Base-by-base conservation (phyloP, 2,888 invertebrate genomes). In the Lissocephala sabroskyi region DNA sequence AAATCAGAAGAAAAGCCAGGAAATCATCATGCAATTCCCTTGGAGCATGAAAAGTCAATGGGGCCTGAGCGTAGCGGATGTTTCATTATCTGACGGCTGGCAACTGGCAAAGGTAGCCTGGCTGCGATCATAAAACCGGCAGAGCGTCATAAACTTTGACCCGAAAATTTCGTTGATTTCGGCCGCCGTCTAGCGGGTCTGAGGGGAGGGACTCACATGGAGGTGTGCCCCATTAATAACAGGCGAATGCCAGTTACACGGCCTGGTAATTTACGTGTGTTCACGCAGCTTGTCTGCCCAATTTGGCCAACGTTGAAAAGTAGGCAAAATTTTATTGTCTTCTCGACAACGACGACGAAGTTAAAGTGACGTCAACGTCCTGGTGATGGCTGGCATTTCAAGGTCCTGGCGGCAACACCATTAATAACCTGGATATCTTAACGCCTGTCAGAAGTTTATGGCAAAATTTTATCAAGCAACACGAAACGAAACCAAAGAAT, bases 241-340 rank as follows among this genome's bases (percentile, higher is more conserved):
- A 14, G 26, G 6, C 40, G 26, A 23, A 28, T 13, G 23, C n/a
- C 11, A 16, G 35, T 2, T 14, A 35, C 2, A 10, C 9, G 16
- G 3, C 10, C 13, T 5, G 14, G 16, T 14, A 35, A 35, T 23
- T 43, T 29, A 39, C 6, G n/a, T 18, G 13, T 16, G 9, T 36
- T 17, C 33, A 45, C 33, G 28, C 37, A 41, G 37, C n/a, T 51
- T 51, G 61, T 44, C 49, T 44, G 43, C 45, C 50, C 56, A 59
- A 51, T 54, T 45, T 43, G 40, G n/a, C n/a, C n/a, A n/a, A 41
- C 45, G 37, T 29, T 37, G 18, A 37, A 30, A 45, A 45, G 45
- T 39, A 45, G 36, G 50, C 47, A 52, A 28, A 17, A 49, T 54
- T 59, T 55, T 56, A 61, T 65, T 63, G 56, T 23, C 43, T 53